Base-by-base conservation (phyloP, 2,888 invertebrate genomes). In the Amphimallon solstitiale region DNA sequence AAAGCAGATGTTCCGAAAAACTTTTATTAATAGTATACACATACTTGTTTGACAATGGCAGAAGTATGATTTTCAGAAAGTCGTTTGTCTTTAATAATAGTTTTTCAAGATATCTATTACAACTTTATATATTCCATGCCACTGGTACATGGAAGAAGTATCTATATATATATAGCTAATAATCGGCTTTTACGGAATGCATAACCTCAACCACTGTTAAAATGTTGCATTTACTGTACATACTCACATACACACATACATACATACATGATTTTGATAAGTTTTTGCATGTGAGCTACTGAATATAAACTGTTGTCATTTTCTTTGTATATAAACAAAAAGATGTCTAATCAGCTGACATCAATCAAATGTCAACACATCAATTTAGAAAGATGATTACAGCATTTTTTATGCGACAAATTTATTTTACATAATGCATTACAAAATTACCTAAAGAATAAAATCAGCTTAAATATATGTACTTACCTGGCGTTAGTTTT, bases 401-500 rank as follows among this genome's bases (percentile, higher is more conserved):
- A 29, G 14, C 45, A 59, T 59, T 59, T 34, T 59, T 29, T 14
- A 17, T n/a, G 29, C 23, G n/a, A 10, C 15, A 34, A 45, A 45
- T 5, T 34, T 51, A 9, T 29, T 29, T 29, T 29, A 29, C 29
- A 45, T 45, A 45, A 17, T 15, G 19, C 15, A 15, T 45, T 17
- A n/a, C 9, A 23, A 51, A 49, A 29, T 51, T 14, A 12, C 21
- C 10, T 6, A 21, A 51, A 5, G 5, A 21, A 7, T 21, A 7
- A 14, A 35, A 17, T 29, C 10, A 29, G 6, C 29, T 29, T 51
- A 61, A 40, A 86, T 86, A 86, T 88, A 23, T 3, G 12, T 49
- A 49, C 45, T 60, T 59, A 94, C 95, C 95, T 87, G 94, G 92
- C 79, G 95, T 94, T 83, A 95, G 86, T 86, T 94, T 95, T 80